Conservation (phyloP, 2,113 vertebrate species). For the Peromyscus californicus region DNA sequence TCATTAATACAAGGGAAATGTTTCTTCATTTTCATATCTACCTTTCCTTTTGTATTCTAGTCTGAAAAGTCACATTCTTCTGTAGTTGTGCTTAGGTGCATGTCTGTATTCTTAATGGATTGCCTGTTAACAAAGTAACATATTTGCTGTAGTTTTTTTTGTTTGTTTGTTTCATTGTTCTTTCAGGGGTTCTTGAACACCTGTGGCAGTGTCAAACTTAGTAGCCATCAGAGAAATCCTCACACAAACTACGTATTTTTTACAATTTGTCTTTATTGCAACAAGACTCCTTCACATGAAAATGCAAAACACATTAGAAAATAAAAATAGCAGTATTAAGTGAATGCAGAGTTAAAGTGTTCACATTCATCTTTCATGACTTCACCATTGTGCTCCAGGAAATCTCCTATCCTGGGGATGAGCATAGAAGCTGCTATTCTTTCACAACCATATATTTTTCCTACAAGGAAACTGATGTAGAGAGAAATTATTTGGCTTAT, state of each 20-base stretch:
- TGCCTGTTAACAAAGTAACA: neutral
- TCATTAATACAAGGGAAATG: neutral
- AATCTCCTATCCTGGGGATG: neutral
- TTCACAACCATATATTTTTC: neutral
- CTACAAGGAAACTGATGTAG: neutral
- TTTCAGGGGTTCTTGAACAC: constrained; percentile 41
- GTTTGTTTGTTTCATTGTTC: neutral
- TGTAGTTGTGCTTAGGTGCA: neutral
- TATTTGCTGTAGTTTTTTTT: neutral
- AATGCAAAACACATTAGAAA: neutral
- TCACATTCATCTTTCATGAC: neutral
- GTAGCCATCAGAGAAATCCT: neutral
- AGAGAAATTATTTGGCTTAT: constrained; percentile 5
- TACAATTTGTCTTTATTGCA: neutral
- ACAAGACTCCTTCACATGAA: neutral
- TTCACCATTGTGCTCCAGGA: neutral
- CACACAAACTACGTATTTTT: neutral
- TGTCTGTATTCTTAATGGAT: neutral
- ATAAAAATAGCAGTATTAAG: neutral
- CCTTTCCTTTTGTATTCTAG: neutral
- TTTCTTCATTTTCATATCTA: neutral
- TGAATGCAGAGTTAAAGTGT: neutral
- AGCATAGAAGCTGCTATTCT: neutral
- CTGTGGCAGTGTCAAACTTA: neutral
- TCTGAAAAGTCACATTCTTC: neutral